phyloP scores from a whole-genome alignment of 2,113 vertebrate genomes.

The Clupea harengus region DNA sequence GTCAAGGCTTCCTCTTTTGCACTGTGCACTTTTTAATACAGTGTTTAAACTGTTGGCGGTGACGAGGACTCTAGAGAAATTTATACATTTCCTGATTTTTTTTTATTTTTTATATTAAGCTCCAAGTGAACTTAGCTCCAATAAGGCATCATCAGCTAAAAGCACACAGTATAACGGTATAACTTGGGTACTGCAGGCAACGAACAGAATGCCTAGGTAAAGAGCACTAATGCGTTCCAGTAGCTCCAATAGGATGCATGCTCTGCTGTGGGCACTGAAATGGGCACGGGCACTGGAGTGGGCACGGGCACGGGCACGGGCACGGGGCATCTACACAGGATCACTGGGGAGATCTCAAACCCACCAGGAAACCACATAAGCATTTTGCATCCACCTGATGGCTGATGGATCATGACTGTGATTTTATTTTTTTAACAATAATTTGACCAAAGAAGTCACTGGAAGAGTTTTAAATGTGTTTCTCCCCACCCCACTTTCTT shows the following conservation, averaged over 20 bases:
- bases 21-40: not conserved
- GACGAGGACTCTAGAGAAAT: not conserved
- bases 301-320: not conserved
- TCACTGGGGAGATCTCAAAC: not conserved
- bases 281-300: not conserved
- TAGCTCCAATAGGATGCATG: not conserved
- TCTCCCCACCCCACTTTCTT: slow-evolving; percentile 7
- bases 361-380: not conserved
- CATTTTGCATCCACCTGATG: not conserved
- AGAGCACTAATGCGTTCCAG: no score
- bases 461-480: not conserved
- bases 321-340: not conserved
- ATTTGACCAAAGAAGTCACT: not conserved
- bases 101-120: no score
- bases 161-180: not conserved
- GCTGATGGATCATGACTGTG: not conserved
- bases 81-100: not conserved
- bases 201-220: no score
- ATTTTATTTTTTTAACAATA: not conserved
- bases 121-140: not conserved
- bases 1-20: not conserved
- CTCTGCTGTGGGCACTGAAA: not conserved
- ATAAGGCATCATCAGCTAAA: no score
- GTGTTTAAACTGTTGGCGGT: not conserved
- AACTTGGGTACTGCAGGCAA: no score